Conservation (phyloP, 2,113 vertebrate species). For the Chaenogobius annularis region DNA sequence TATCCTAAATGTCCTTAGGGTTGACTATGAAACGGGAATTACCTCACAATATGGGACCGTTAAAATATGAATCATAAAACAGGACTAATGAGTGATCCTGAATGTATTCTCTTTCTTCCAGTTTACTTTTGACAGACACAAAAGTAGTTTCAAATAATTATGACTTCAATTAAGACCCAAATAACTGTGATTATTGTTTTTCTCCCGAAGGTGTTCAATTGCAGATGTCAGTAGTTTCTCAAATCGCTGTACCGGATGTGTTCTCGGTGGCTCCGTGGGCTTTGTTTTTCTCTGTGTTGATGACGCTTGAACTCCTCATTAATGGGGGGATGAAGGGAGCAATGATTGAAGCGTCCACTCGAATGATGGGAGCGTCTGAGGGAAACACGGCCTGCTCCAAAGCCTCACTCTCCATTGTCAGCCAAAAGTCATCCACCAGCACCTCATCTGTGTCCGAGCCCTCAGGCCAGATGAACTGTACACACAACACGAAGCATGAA, state of each 20-base stretch:
- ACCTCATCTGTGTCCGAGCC: conserved; percentile 87
- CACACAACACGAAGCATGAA: not conserved
- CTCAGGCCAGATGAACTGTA: conserved; percentile 96
- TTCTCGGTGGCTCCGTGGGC: conserved; percentile 54
- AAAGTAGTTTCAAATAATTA: not conserved
- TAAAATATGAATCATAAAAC: too few relatives aligned
- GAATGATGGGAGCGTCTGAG: conserved; percentile 90
- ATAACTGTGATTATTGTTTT: too few relatives aligned
- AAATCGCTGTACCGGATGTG: conserved; percentile 45
- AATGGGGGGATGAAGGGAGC: conserved; percentile 95
- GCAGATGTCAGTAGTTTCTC: not conserved
- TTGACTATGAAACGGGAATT: too few relatives aligned
- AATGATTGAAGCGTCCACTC: conserved; percentile 94
- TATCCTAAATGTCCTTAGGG: too few relatives aligned
- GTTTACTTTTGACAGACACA: not conserved
- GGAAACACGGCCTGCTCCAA: conserved; percentile 94
- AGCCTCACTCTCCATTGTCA: conserved; percentile 95
- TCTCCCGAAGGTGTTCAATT: too few relatives aligned
- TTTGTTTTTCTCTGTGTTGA: conserved; percentile 97
- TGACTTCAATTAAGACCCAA: not conserved
- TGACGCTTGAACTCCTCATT: conserved; percentile 86
- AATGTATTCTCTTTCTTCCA: too few relatives aligned
- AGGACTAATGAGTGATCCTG: too few relatives aligned
- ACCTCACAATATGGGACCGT: too few relatives aligned
- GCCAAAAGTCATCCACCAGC: conserved; percentile 95